Conservation (phyloP, 2,113 vertebrate genomes). For the Tauraco erythrolophus region DNA sequence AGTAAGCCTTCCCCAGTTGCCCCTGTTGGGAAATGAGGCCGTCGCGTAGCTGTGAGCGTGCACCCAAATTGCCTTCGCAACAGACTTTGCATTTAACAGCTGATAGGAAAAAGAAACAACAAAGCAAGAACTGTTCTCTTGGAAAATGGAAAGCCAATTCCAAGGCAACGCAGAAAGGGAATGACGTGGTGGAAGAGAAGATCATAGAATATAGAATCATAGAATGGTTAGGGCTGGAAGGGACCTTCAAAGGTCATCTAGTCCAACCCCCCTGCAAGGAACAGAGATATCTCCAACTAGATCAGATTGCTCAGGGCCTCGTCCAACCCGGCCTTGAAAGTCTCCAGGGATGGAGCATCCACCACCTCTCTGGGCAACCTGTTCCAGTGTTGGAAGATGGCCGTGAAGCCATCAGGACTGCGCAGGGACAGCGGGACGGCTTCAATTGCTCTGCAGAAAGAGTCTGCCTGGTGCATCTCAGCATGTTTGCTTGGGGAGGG, state of each 20-base stretch:
- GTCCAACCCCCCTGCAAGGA: too few species aligned
- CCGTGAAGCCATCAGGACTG: background rate
- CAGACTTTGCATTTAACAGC: background rate
- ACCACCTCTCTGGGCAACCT: too few species aligned
- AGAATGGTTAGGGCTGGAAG: too few species aligned
- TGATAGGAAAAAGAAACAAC: background rate
- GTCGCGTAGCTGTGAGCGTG: rapidly evolving
- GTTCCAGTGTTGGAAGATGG: too few species aligned
- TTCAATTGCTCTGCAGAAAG: background rate
- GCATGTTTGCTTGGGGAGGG: background rate
- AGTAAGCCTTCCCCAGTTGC: background rate
- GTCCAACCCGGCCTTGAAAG: too few species aligned
- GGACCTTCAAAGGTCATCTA: too few species aligned
- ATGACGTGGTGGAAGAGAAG: rapidly evolving
- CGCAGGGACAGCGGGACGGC: background rate
- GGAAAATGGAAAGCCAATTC: background rate
- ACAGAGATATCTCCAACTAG: too few species aligned
- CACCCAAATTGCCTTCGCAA: background rate
- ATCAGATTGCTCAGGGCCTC: too few species aligned
- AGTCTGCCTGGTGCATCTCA: background rate
- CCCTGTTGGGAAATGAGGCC: background rate
- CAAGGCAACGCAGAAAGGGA: background rate
- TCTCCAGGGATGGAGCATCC: too few species aligned
- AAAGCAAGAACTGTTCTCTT: background rate
- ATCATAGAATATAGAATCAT: too few species aligned